Evolutionary conservation across 92 coral and sea anemone genomes (phyloP).

Genomic region (Phenganax stokvisi): DNA sequence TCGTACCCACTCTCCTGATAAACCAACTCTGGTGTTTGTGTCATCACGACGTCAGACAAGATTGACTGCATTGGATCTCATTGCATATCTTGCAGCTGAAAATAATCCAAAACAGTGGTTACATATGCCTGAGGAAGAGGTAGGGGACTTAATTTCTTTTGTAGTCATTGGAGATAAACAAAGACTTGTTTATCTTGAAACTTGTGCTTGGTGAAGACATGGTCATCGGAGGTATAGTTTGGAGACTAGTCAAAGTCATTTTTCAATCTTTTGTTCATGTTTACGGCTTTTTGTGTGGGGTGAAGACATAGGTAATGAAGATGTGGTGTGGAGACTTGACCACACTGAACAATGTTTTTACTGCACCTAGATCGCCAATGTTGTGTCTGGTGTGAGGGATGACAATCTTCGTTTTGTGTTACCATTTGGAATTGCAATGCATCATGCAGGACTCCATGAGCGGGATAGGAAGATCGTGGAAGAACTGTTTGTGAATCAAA

Average conservation of each 20-base stretch:
- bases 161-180: neutral
- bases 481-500: slow-evolving; percentile 94
- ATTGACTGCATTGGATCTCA: slow-evolving; percentile 87
- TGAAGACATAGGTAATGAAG: no score
- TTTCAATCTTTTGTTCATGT: no score
- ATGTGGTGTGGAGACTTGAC: no score
- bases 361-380: slow-evolving; percentile 62
- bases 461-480: slow-evolving; percentile 84
- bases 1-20: slow-evolving; percentile 85
- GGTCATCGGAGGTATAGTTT: no score
- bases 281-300: no score
- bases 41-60: slow-evolving; percentile 98
- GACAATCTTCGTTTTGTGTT: slow-evolving; percentile 74
- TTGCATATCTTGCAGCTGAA: slow-evolving; percentile 84
- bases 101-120: slow-evolving; percentile 93
- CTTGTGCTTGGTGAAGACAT: neutral
- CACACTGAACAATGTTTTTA: neutral
- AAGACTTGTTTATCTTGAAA: neutral
- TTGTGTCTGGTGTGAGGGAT: slow-evolving; percentile 68
- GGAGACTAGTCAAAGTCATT: no score
- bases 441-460: slow-evolving; percentile 98
- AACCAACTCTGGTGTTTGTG: slow-evolving; percentile 86
- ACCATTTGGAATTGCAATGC: slow-evolving; percentile 93
- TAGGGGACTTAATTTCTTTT: slow-evolving; percentile 21
- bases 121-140: slow-evolving; percentile 97